Conservation (phyloP, 1,140 invertebrate genomes). For the Lordiphosa clarofinis region DNA sequence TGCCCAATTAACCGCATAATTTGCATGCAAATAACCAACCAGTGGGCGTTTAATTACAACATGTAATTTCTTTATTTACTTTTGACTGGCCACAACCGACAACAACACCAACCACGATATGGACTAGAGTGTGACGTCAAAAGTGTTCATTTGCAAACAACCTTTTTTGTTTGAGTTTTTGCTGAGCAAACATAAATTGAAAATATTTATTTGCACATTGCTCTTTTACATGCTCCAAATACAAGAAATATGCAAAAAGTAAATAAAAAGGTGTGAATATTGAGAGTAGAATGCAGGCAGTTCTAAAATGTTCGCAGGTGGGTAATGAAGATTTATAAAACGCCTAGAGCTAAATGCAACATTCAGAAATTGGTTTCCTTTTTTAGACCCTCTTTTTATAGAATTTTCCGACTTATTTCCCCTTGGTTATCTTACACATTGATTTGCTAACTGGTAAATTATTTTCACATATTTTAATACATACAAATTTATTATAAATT, state of each 20-base stretch:
- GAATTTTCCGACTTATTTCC: too few species aligned
- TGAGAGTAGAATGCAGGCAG: constrained; percentile 1
- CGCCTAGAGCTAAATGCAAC: too few species aligned
- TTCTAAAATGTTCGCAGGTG: too few species aligned
- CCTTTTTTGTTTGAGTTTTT: constrained; percentile 9
- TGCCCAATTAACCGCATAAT: too few species aligned
- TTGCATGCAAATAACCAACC: background rate
- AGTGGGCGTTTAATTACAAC: constrained; percentile 6
- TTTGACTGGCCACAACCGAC: background rate
- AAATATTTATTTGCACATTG: constrained; percentile 27
- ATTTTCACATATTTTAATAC: too few species aligned
- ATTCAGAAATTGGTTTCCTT: too few species aligned
- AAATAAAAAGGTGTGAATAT: constrained; percentile 22
- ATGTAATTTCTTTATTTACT: constrained; percentile 7
- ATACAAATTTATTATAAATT: too few species aligned
- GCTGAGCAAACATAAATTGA: constrained; percentile 25
- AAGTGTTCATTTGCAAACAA: constrained; percentile 11
- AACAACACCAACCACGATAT: background rate
- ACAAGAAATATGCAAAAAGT: background rate
- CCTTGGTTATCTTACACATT: too few species aligned
- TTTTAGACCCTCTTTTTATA: too few species aligned
- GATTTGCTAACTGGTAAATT: too few species aligned
- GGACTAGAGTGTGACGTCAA: constrained; percentile 1
- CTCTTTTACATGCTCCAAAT: constrained; percentile 1
- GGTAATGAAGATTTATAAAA: too few species aligned